Evolutionary conservation across 2,888 invertebrate species (phyloP).

Genomic region (Amphimallon solstitiale): DNA sequence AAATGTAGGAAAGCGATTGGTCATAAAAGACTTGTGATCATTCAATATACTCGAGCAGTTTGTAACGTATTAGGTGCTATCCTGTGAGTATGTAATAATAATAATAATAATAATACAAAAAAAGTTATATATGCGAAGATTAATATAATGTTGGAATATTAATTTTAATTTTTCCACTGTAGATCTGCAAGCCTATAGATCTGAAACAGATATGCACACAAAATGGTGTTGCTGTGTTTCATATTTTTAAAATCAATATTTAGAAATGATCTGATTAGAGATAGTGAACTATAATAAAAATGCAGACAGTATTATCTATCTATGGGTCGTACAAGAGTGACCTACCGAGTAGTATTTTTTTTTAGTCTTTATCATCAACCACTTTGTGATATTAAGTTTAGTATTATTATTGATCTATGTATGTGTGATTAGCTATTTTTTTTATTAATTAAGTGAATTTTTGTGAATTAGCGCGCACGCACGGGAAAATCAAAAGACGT

Average conservation of each 20-base stretch:
- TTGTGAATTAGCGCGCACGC: background rate
- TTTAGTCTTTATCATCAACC: conserved; percentile 42
- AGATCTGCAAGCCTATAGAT: conserved; percentile 22
- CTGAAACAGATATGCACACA: background rate
- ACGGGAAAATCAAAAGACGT: background rate
- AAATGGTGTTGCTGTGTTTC: conserved; percentile 8
- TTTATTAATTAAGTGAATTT: conserved; percentile 9
- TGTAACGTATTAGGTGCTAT: conserved; percentile 8
- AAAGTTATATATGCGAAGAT: too few relatives aligned
- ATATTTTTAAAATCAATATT: conserved; percentile 3
- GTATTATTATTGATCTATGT: conserved; percentile 42
- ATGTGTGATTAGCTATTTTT: conserved; percentile 11
- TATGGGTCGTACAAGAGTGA: conserved; percentile 15
- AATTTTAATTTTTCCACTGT: background rate
- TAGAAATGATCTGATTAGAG: conserved; percentile 11
- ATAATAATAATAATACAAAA: background rate
- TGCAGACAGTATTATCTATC: conserved; percentile 24
- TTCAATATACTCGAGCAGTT: conserved; percentile 19
- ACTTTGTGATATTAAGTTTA: conserved; percentile 53
- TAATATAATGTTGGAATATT: too few relatives aligned
- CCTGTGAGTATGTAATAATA: conserved; percentile 1
- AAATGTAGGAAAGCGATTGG: background rate
- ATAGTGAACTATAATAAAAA: background rate
- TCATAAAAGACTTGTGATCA: background rate
- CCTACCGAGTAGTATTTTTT: conserved; percentile 18